Conservation (phyloP, 2,888 invertebrate species). For the Tethea ocularis region DNA sequence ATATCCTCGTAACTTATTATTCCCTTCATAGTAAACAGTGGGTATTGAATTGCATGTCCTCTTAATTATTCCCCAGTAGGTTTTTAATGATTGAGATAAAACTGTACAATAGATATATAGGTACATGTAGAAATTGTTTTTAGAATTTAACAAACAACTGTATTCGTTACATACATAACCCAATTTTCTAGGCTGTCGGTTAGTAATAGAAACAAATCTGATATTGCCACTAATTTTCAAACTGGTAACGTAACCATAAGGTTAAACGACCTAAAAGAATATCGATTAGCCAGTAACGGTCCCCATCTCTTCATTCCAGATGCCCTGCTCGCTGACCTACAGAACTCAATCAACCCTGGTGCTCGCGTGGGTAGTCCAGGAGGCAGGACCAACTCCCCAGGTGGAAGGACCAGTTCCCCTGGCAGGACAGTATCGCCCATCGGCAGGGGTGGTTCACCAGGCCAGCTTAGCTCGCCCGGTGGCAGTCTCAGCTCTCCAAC, state of each 20-base stretch:
- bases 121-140: too few species aligned
- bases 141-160: too few species aligned
- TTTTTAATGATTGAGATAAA: background rate
- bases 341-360: conserved; percentile 93
- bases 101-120: too few species aligned
- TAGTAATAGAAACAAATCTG: too few species aligned
- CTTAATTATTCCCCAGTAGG: background rate
- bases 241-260: background rate
- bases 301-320: conserved; percentile 85
- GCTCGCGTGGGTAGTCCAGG: conserved; percentile 76
- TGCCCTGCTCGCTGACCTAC: conserved; percentile 97
- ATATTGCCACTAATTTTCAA: too few species aligned
- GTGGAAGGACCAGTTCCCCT: conserved; percentile 61
- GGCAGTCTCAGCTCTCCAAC: conserved; percentile 79
- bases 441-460: conserved; percentile 78
- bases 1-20: background rate
- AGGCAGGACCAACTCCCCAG: conserved; percentile 62
- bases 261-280: background rate
- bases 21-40: background rate
- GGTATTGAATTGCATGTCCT: too few species aligned
- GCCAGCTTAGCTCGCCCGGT: conserved; percentile 74
- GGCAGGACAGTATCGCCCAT: conserved; percentile 67
- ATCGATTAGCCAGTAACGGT: background rate
- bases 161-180: too few species aligned
- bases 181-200: too few species aligned